Evolutionary conservation across 92 coral and sea anemone genomes (phyloP), one percentile per base, ranked within the genome.

Genomic region (Diadumene lineata): DNA sequence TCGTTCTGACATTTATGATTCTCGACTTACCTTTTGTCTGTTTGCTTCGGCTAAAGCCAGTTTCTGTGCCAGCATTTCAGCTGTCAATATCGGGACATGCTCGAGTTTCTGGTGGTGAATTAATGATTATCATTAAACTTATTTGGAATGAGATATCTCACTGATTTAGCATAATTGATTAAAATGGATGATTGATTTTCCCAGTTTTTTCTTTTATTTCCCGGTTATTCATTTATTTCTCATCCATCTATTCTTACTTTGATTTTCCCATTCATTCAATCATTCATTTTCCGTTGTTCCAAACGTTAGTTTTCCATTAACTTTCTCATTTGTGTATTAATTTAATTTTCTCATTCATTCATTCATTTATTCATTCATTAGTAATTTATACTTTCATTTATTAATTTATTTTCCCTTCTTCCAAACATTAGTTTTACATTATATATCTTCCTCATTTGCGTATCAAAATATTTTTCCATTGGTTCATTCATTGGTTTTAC

Each of bases 31-130:
- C 90, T 86, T 91, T 38, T 79, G 83, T 56, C 98, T 88, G 85
- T 91, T 91, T 69, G 80, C 75, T 34, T 94, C 98, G 21, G 92
- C 97, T 11, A 73, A 84, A 23, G 90, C 97, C 76, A 83, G 91
- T 50, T 88, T 94, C 71, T 91, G 90, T 61, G 72, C 76, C 74
- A 94, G 77, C 81, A 84, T 79, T 64, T 91, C 97, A 28, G 88
- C 90, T 46, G 98, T 94, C 55, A 94, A 72, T 25, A 69, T 65
- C 8, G 93, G 93, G 3, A 86, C 81, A 70, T 90, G 90, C 32
- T 94, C 97, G 18, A 91, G 84, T 91, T 86, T 94, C 92, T 93
- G 57, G 1, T 25, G 43, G 22, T 44, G 60, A 11, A n/a, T n/a
- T n/a, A n/a, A n/a, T n/a, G n/a, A n/a, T n/a, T n/a, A n/a, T n/a